Percentiles rank a stretch among this genome's conserved stretches.
Evolutionary conservation across 2,113 vertebrate genomes (phyloP).

Genomic region (Cebus imitator): DNA sequence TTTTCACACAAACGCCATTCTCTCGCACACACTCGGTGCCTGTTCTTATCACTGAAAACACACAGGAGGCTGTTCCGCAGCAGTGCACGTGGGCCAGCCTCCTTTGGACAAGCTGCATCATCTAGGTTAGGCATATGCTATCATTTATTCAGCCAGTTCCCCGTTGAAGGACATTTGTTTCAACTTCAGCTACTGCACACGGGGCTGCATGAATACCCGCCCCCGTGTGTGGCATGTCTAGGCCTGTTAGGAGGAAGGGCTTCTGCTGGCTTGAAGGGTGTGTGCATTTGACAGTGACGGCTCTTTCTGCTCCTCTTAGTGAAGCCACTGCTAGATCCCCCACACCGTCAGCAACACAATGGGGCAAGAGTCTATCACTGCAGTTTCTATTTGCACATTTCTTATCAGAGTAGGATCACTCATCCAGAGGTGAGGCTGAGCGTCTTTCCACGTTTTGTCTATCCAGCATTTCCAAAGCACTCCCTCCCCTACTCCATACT

Average conservation of each 20-base stretch:
- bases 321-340: neutral
- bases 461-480: neutral
- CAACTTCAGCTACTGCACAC: neutral
- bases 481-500: neutral
- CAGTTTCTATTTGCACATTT: no score
- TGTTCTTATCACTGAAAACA: neutral
- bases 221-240: rapidly evolving
- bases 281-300: neutral
- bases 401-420: neutral
- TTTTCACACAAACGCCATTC: neutral
- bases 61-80: neutral
- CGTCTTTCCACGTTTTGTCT: neutral
- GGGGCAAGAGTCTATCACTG: neutral
- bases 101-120: neutral
- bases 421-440: neutral
- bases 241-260: neutral
- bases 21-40: no score
- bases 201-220: rapidly evolving
- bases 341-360: rapidly evolving
- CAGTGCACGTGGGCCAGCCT: neutral
- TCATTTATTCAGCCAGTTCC: no score
- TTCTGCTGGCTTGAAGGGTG: neutral
- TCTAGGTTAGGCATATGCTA: neutral
- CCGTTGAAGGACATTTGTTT: neutral
- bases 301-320: rapidly evolving